Base-by-base conservation (phyloP, 2,113 vertebrate species). In the Chroicocephalus ridibundus region DNA sequence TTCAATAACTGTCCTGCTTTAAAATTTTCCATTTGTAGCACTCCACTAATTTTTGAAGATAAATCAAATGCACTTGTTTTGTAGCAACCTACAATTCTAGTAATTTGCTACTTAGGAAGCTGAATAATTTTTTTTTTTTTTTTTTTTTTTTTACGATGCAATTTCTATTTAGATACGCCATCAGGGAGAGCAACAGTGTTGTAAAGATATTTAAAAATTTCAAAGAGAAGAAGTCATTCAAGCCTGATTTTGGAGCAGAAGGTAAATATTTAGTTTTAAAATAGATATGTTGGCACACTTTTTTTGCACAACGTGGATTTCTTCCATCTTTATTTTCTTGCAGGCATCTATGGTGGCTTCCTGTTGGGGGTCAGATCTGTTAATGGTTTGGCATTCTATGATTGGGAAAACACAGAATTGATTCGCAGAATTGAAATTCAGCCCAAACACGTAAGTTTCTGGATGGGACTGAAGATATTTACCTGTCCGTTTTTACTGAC, bases 181-280 rank as follows among this genome's bases (percentile, higher is more conserved):
- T 99, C 90, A 98, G 99, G 89, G 99, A 99, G 95, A 99, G 99
- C 98, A 99, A 97, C 98, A 99, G 99, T 57, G 95, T 99, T 38
- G 99, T 99, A 51, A 99, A 99, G 97, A 99, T 99, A 97, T 99
- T 99, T 97, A 99, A 99, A 97, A 99, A 99, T 66, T 99, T 99
- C 97, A 99, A 99, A 96, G 99, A 99, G 97, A 99, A 99, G 97
- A 99, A 99, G 90, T 99, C 99, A 2, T 99, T 99, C 96, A 99
- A 99, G 95, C 99, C 99, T 40, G 99, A 99, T 97, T 99, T 99
- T 98, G 99, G 99, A 96, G 99, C 99, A 86, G 99, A 99, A 98
- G 99, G 99, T 99, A 96, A 80, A 92, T 93, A 32, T 49, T 92
- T 57, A 5, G 42, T 76, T 95, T n/a, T 74, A 12, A 72, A 64